Evolutionary conservation across 2,113 vertebrate species (phyloP).

Genomic region (Marcusenius ussheri): DNA sequence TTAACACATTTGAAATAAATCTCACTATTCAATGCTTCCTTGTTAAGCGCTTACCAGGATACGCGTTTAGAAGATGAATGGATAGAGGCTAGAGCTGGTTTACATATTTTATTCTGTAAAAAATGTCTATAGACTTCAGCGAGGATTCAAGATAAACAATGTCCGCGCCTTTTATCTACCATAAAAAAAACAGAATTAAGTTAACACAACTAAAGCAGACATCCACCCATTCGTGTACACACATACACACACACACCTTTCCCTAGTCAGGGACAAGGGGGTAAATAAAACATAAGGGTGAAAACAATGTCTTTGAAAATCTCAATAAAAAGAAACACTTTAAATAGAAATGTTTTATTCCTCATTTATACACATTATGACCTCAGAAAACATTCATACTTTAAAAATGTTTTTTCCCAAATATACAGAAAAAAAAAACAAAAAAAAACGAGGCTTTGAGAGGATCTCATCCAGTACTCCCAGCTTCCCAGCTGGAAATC

Average conservation of each 20-base stretch:
- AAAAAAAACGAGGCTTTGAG: neutral
- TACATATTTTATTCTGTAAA: neutral
- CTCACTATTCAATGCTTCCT: too few species aligned
- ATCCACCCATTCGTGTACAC: neutral
- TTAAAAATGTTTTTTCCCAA: conserved; percentile 11
- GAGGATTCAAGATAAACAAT: neutral
- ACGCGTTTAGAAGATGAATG: neutral
- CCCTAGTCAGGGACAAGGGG: neutral
- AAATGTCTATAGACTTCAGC: neutral
- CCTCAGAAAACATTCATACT: conserved; percentile 11
- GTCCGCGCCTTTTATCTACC: neutral
- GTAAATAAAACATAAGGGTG: neutral
- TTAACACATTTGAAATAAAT: neutral
- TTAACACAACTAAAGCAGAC: neutral
- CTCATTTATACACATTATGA: conserved; percentile 2
- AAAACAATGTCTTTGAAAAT: neutral
- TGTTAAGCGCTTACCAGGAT: neutral
- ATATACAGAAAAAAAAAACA: neutral
- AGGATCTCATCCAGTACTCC: neutral
- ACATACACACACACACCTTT: neutral
- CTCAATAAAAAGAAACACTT: neutral
- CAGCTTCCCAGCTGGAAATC: neutral
- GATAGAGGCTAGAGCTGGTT: neutral
- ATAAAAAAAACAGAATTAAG: neutral
- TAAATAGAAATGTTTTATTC: conserved; percentile 4